Conservation (phyloP, 2,888 invertebrate species). For the Celastrina argiolus region DNA sequence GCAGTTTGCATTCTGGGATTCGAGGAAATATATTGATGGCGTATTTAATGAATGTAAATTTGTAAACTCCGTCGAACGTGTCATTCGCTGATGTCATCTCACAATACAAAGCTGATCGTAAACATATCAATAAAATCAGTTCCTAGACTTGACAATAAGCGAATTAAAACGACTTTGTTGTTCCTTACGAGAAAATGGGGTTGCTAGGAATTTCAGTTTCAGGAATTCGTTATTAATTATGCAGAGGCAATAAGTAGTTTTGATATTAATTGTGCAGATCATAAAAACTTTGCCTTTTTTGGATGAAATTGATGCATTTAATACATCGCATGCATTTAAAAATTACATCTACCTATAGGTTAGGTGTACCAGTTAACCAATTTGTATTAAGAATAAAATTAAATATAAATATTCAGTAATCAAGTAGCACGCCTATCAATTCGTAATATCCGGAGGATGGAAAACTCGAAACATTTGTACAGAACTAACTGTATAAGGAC, state of each 20-base stretch:
- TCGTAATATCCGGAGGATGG: slow-evolving; percentile 18
- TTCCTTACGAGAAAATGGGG: neutral
- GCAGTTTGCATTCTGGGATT: slow-evolving; percentile 1
- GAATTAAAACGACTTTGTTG: neutral
- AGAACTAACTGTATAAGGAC: slow-evolving; percentile 8
- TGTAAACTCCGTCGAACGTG: slow-evolving; percentile 4
- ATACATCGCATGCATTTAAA: neutral
- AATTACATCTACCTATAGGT: neutral
- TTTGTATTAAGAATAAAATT: neutral
- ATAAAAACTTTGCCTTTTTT: no score
- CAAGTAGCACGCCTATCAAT: neutral
- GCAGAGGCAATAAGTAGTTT: no score
- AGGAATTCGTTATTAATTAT: no score
- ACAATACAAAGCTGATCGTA: slow-evolving; percentile 5
- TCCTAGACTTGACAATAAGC: neutral
- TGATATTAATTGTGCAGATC: no score
- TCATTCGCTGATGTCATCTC: slow-evolving; percentile 17
- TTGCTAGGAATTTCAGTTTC: no score
- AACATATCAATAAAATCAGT: slow-evolving; percentile 4
- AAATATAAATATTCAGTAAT: neutral
- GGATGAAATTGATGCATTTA: no score
- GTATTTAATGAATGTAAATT: neutral
- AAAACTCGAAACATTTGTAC: slow-evolving; percentile 8
- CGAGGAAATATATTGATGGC: neutral
- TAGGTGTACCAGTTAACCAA: neutral